Evolutionary conservation across 2,888 invertebrate species (phyloP).

Genomic region (Chydorus sphaericus): DNA sequence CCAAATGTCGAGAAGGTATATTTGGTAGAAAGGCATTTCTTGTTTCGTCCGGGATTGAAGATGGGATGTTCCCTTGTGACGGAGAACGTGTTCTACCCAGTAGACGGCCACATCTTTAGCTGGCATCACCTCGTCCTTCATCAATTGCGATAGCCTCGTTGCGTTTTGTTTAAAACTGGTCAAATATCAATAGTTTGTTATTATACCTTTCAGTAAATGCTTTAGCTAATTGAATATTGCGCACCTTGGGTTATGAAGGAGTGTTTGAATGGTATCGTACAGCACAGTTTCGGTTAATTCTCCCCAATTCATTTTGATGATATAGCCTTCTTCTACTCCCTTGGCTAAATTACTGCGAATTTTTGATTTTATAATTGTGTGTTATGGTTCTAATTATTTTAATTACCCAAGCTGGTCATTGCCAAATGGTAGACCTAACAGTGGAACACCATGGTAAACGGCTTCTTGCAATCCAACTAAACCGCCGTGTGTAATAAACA

Average conservation of each 20-base stretch:
- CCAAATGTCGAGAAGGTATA: background rate
- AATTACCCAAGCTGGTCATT: background rate
- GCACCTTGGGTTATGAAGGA: background rate
- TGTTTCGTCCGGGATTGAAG: background rate
- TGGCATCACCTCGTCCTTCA: background rate
- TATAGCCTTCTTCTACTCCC: background rate
- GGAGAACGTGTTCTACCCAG: conserved; percentile 5
- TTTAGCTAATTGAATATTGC: no score
- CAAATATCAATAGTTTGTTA: background rate
- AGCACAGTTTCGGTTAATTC: background rate
- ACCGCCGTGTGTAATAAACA: conserved; percentile 1
- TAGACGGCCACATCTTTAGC: background rate
- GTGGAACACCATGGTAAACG: conserved; percentile 9
- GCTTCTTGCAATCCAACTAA: conserved; percentile 4
- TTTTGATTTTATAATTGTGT: background rate
- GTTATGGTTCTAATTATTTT: background rate
- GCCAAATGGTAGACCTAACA: background rate
- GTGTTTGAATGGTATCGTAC: conserved; percentile 1
- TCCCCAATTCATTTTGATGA: background rate
- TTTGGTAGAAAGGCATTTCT: background rate
- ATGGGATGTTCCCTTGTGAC: background rate
- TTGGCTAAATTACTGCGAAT: conserved; percentile 1
- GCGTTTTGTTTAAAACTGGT: background rate
- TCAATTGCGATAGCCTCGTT: background rate
- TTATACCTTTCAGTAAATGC: background rate